Evolutionary conservation across 2,797 vertebrate species (phyloP).

Genomic region (Heterohyrax brucei): DNA sequence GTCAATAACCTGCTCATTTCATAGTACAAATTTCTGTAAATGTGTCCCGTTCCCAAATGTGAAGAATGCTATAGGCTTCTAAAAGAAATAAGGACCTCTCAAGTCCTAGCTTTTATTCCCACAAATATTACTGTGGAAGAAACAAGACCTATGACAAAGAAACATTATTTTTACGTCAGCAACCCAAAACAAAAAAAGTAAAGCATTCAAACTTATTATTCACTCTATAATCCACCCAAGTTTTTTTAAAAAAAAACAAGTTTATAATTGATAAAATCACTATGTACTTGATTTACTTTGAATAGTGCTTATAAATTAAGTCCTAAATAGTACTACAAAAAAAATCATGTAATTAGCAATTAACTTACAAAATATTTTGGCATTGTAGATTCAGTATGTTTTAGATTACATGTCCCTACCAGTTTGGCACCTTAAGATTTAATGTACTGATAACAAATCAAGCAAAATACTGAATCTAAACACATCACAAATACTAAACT

Average conservation of each 20-base stretch:
- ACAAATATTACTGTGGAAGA: slow-evolving; percentile 12
- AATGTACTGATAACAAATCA: slow-evolving; percentile 48
- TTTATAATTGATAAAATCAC: slow-evolving; percentile 25
- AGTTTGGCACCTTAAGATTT: slow-evolving; percentile 26
- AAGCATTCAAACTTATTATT: slow-evolving; percentile 18
- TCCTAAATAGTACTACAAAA: slow-evolving; percentile 35
- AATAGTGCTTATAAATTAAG: slow-evolving; percentile 44
- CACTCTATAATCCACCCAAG: no score
- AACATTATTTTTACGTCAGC: slow-evolving; percentile 44
- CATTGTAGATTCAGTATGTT: slow-evolving; percentile 24
- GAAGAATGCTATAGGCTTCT: slow-evolving; percentile 42
- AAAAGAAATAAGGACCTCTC: slow-evolving; percentile 14
- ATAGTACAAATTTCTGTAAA: slow-evolving; percentile 32
- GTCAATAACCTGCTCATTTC: background rate
- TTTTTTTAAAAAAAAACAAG: background rate
- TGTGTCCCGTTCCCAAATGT: slow-evolving; percentile 24
- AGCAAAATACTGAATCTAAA: slow-evolving; percentile 23
- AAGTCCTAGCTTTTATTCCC: slow-evolving; percentile 10
- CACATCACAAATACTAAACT: background rate
- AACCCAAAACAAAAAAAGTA: slow-evolving; percentile 14
- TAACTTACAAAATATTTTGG: slow-evolving; percentile 42
- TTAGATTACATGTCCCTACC: slow-evolving; percentile 47
- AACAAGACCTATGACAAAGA: slow-evolving; percentile 20
- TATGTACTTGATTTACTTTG: slow-evolving; percentile 28
- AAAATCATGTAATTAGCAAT: background rate